Evolutionary conservation across 2,113 vertebrate species (phyloP).

Genomic region (Cololabis saira): DNA sequence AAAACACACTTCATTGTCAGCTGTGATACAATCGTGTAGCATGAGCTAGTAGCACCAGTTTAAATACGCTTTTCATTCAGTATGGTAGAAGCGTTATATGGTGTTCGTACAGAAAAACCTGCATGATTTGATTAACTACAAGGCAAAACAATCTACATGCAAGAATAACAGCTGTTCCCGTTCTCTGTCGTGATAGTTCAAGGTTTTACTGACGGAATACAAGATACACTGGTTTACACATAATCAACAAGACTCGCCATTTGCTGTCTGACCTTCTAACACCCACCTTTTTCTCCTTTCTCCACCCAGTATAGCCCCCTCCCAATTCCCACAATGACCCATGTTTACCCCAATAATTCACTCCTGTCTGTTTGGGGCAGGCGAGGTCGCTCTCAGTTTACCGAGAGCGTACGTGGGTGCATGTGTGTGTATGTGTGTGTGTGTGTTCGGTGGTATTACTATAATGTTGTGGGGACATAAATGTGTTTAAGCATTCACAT

Average conservation of each 20-base stretch:
- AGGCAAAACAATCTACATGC: too few relatives aligned
- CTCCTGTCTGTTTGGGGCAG: conserved; percentile 29
- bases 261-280: conserved; percentile 7
- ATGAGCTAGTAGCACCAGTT: not conserved
- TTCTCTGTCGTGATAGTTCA: too few relatives aligned
- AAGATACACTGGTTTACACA: not conserved
- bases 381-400: conserved; percentile 39
- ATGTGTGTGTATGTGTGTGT: conserved; percentile 15
- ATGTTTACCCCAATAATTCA: conserved; percentile 49
- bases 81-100: too few relatives aligned
- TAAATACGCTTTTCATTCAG: too few relatives aligned
- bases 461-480: not conserved
- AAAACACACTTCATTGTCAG: conserved; percentile 13
- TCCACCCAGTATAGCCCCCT: not conserved
- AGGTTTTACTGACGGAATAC: too few relatives aligned
- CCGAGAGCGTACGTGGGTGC: conserved; percentile 20
- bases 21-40: conserved; percentile 6
- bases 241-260: not conserved
- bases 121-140: too few relatives aligned
- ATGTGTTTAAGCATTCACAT: not conserved
- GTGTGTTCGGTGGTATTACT: not conserved
- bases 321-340: conserved; percentile 13
- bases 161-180: too few relatives aligned
- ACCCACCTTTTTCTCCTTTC: conserved; percentile 3
- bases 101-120: too few relatives aligned